These are phyloP conservation scores for Campylorhamphus procurvoides DNA, from an alignment of 2,113 vertebrate genomes.

Conservation along the genomic window DNA sequence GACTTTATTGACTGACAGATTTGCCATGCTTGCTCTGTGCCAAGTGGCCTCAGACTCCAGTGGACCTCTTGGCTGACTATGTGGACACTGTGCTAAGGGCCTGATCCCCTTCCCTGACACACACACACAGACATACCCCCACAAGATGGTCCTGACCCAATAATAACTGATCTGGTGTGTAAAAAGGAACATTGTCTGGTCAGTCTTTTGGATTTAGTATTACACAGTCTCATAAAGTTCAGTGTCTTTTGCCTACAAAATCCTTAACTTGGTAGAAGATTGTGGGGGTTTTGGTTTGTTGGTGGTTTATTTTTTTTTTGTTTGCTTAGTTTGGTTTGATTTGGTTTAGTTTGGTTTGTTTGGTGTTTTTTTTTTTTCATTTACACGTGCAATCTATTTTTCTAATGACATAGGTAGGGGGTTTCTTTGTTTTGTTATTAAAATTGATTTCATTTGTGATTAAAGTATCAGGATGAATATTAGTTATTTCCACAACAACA, in stretches of 20 bases:
- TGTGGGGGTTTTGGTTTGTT: rapidly evolving
- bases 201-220: background rate
- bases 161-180: no score
- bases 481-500: background rate
- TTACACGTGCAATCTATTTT: background rate
- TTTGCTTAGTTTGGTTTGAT: no score
- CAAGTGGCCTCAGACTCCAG: no score
- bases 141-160: no score
- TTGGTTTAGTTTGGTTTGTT: background rate
- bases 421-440: background rate
- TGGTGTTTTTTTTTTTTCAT: no score
- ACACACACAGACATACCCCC: no score
- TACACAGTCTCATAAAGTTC: background rate
- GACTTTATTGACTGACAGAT: no score
- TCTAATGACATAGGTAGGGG: background rate
- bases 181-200: background rate
- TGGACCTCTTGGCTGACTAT: no score
- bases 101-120: no score
- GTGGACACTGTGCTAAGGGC: no score
- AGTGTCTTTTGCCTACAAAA: background rate
- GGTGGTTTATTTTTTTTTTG: no score
- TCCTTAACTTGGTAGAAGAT: background rate
- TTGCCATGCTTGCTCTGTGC: no score
- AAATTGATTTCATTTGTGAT: background rate
- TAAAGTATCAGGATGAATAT: background rate